Conservation (phyloP, 2,797 vertebrate species). For the Chaetodon trifasciatus region DNA sequence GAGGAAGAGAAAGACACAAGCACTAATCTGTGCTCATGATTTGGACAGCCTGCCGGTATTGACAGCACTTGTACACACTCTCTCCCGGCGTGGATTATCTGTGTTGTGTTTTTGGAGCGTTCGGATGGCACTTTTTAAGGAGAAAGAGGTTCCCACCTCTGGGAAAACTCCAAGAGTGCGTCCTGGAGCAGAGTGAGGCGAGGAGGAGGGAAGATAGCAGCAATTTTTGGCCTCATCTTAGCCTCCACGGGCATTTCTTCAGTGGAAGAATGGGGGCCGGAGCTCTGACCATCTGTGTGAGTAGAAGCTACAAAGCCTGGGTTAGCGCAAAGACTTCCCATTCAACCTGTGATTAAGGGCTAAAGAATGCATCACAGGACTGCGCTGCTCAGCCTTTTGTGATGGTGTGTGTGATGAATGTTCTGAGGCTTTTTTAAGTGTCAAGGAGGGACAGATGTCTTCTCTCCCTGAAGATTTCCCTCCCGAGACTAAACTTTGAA, state of each 20-base stretch:
- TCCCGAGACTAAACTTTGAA: slow-evolving; percentile 3
- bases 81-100: slow-evolving; percentile 38
- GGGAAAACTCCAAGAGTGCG: slow-evolving; percentile 50
- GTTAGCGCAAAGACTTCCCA: slow-evolving; percentile 39
- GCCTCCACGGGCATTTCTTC: slow-evolving; percentile 75
- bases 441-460: slow-evolving; percentile 13
- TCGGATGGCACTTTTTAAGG: slow-evolving; percentile 49
- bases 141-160: slow-evolving; percentile 31
- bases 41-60: slow-evolving; percentile 39
- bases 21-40: slow-evolving; percentile 69
- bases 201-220: slow-evolving; percentile 62
- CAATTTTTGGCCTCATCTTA: slow-evolving; percentile 73
- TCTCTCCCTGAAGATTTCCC: slow-evolving; percentile 2
- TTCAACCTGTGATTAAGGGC: slow-evolving; percentile 54
- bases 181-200: slow-evolving; percentile 61
- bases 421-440: slow-evolving; percentile 29
- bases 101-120: slow-evolving; percentile 24
- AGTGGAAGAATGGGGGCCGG: slow-evolving; percentile 91
- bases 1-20: slow-evolving; percentile 72
- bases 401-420: slow-evolving; percentile 28
- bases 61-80: slow-evolving; percentile 38
- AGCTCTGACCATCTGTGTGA: slow-evolving; percentile 94
- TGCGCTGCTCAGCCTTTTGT: slow-evolving; percentile 21
- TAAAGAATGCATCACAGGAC: slow-evolving; percentile 44
- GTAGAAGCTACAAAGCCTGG: slow-evolving; percentile 79